Conservation (phyloP, 2,888 invertebrate species). For the Pogonocherus hispidulus region DNA sequence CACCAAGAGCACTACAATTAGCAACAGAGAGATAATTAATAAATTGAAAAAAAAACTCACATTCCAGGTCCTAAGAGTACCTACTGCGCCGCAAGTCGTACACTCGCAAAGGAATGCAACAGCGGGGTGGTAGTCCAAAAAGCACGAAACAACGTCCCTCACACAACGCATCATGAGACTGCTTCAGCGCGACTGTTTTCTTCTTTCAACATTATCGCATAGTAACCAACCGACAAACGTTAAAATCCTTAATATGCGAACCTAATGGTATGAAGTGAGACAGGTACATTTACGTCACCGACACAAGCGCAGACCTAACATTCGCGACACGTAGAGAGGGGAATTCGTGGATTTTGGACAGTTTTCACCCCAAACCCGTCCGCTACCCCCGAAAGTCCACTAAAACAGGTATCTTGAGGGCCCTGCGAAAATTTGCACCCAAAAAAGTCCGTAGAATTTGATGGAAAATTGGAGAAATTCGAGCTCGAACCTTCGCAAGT, state of each 20-base stretch:
- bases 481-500: constrained; percentile 58
- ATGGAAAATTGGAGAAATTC: constrained; percentile 54
- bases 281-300: constrained; percentile 55
- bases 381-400: constrained; percentile 39
- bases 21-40: constrained; percentile 6
- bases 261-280: constrained; percentile 52
- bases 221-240: constrained; percentile 61
- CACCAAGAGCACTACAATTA: neutral
- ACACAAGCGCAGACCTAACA: constrained; percentile 56
- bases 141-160: constrained; percentile 41
- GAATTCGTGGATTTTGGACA: constrained; percentile 47
- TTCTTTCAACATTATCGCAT: constrained; percentile 56
- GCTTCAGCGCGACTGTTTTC: constrained; percentile 52
- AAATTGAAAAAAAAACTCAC: constrained; percentile 28
- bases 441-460: constrained; percentile 58
- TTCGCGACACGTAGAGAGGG: constrained; percentile 48
- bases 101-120: constrained; percentile 28
- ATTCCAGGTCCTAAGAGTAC: constrained; percentile 20
- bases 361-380: constrained; percentile 46
- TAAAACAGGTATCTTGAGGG: constrained; percentile 11
- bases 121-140: constrained; percentile 42
- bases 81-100: constrained; percentile 28
- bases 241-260: constrained; percentile 49
- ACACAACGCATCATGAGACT: constrained; percentile 41
- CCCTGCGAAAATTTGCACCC: constrained; percentile 46